Percentiles rank a stretch among this genome's conserved stretches.
These are phyloP conservation scores for Peribatodes rhomboidaria DNA, from an alignment of 2,888 invertebrate genomes.

Conservation along the genomic window DNA sequence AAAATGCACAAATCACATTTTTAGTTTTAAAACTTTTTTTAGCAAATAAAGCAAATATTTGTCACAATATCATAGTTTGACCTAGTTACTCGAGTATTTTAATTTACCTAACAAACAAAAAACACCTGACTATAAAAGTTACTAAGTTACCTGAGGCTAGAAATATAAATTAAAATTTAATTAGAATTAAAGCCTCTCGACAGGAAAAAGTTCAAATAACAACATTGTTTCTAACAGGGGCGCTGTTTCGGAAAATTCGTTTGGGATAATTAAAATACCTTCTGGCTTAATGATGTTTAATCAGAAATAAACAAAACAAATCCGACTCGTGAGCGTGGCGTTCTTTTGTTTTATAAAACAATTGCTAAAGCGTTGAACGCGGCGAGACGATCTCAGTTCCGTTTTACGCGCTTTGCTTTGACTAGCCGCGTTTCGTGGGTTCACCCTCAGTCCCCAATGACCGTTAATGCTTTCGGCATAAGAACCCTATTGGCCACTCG, in stretches of 20 bases:
- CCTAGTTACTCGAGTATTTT: neutral
- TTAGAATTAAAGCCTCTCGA: constrained; percentile 17
- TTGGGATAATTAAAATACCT: constrained; percentile 37
- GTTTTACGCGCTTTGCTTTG: neutral
- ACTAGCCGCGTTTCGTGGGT: no score
- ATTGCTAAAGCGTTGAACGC: constrained; percentile 34
- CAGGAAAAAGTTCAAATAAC: constrained; percentile 31
- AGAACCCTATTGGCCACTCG: no score
- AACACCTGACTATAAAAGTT: constrained; percentile 2
- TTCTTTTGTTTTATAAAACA: constrained; percentile 51
- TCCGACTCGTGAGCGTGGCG: constrained; percentile 31
- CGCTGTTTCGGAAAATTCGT: constrained; percentile 24
- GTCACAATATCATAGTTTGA: neutral
- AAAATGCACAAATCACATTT: no score
- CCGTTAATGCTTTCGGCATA: no score
- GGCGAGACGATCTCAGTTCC: constrained; percentile 15
- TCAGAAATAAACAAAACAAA: constrained; percentile 37
- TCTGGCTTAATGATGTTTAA: constrained; percentile 35
- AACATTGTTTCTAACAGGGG: constrained; percentile 21
- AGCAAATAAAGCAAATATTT: neutral
- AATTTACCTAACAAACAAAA: neutral
- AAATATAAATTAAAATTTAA: constrained; percentile 24
- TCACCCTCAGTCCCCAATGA: no score
- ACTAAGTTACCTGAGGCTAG: constrained; percentile 15
- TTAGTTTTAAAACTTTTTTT: no score